Base-by-base conservation (phyloP, 2,113 vertebrate species). In the Scomber japonicus region DNA sequence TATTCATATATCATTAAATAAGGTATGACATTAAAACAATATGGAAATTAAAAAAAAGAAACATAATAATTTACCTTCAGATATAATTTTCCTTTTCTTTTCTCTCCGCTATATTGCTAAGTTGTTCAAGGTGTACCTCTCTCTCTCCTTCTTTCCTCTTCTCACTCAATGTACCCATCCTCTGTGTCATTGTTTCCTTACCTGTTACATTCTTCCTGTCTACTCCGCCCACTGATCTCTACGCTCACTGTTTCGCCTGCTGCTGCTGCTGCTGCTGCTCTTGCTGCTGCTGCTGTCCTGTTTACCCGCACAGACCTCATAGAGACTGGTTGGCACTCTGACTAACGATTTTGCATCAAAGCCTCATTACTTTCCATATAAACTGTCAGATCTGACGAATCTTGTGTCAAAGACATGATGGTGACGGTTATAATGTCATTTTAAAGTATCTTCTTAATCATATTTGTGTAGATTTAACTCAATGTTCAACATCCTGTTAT, bases 181-280 rank as follows among this genome's bases (percentile, higher is more conserved):
- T 78, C 30, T 61, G 82, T 83, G 75, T 94, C 90, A 94, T 59
- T 64, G 13, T 94, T 94, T 94, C 91, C 90, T 92, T 87, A 88
- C 83, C 88, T 92, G 35, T 67, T 40, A 78, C 40, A 60, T 83
- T 27, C 80, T 87, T 86, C 84, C 70, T 83, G 75, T 15, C 61
- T 51, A 56, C 56, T 30, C 65, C 86, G 71, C 88, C 84, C 84
- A 85, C 89, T 71, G 46, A 21, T 65, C 65, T 57, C 35, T 17
- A 46, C 24, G 3, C 24, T 27, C 24, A 27, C 24, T 27, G 24
- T 27, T 1, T 1, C 24, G 24, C 21, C 21, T 21, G 21, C 21
- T 21, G 21, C 21, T 35, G 9, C 6, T 8, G 35, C 35, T 40
- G 35, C 35, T 40, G 35, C 35, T 40, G 35, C 31, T 35, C 3